A percentile compares a stretch with the other conserved stretches of the same genome.
phyloP scores from a whole-genome alignment of 2,113 vertebrate species.

The Scartelaos histophorus region DNA sequence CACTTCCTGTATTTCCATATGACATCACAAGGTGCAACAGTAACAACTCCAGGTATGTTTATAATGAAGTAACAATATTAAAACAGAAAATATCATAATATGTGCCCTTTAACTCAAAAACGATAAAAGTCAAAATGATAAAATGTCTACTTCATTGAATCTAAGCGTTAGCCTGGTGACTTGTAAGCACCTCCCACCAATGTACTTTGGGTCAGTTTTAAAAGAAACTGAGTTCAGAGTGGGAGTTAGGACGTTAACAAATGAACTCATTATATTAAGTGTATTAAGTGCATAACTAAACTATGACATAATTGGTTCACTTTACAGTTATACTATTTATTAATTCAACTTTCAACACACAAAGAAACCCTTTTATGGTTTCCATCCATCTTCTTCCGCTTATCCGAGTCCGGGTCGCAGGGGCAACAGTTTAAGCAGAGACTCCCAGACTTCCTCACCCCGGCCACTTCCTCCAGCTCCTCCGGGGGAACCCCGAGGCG shows the following conservation, averaged over 20 bases:
- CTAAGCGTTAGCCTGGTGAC: not conserved
- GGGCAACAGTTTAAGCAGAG: too few species aligned
- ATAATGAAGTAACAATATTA: not conserved
- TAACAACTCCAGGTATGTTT: too few species aligned
- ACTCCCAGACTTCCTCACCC: too few species aligned
- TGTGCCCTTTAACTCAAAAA: not conserved
- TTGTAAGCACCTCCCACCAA: constrained; percentile 1
- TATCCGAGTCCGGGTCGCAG: too few species aligned
- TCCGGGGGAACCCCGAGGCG: too few species aligned
- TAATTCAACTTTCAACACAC: not conserved
- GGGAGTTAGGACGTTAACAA: not conserved
- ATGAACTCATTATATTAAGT: not conserved
- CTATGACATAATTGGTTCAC: not conserved
- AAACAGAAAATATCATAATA: constrained; percentile 1
- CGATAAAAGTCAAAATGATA: not conserved
- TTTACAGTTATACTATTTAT: not conserved
- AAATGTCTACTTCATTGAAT: not conserved
- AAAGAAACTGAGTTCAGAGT: constrained; percentile 5
- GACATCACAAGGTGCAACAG: not conserved
- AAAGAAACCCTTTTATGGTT: not conserved
- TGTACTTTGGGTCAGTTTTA: not conserved
- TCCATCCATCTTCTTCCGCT: too few species aligned
- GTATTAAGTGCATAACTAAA: not conserved
- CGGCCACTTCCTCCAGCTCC: too few species aligned
- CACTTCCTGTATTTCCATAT: too few species aligned